phyloP scores from a whole-genome alignment of 2,888 invertebrate species.

The Cyclophora punctaria region DNA sequence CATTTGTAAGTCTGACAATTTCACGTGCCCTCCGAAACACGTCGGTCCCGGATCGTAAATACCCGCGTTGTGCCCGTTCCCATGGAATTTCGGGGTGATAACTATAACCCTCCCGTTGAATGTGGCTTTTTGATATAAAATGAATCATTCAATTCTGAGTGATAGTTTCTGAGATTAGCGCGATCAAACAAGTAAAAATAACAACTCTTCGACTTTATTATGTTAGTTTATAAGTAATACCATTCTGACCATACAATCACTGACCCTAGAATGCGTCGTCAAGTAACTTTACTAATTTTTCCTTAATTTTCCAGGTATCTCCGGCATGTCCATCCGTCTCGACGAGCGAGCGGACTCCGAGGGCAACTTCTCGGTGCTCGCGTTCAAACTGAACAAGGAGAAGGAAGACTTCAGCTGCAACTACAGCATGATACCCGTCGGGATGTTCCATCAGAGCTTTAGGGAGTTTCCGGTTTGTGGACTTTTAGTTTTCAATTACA shows the following conservation, averaged over 20 bases:
- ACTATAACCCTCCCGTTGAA: not conserved
- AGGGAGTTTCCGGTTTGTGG: slow-evolving; percentile 85
- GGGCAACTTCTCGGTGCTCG: slow-evolving; percentile 96
- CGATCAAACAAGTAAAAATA: too few relatives aligned
- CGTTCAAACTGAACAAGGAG: slow-evolving; percentile 77
- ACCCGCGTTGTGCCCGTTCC: too few relatives aligned
- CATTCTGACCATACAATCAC: too few relatives aligned
- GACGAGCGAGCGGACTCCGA: slow-evolving; percentile 96
- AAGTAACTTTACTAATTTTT: too few relatives aligned
- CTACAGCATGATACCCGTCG: slow-evolving; percentile 89
- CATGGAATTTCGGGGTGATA: not conserved
- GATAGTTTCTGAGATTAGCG: too few relatives aligned
- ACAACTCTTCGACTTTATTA: too few relatives aligned
- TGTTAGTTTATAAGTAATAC: too few relatives aligned
- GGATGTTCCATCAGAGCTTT: slow-evolving; percentile 82
- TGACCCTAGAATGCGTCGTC: too few relatives aligned
- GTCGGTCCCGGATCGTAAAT: too few relatives aligned
- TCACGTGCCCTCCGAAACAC: not conserved
- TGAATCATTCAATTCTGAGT: too few relatives aligned
- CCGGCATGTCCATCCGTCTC: slow-evolving; percentile 93
- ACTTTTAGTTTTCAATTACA: too few relatives aligned
- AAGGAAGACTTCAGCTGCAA: slow-evolving; percentile 76
- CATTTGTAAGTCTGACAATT: not conserved
- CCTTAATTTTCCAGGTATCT: slow-evolving; percentile 81
- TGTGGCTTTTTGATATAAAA: too few relatives aligned